Percentiles rank a stretch among this genome's conserved stretches.
Evolutionary conservation across 2,113 vertebrate genomes (phyloP).

Genomic region (Nanorana parkeri): DNA sequence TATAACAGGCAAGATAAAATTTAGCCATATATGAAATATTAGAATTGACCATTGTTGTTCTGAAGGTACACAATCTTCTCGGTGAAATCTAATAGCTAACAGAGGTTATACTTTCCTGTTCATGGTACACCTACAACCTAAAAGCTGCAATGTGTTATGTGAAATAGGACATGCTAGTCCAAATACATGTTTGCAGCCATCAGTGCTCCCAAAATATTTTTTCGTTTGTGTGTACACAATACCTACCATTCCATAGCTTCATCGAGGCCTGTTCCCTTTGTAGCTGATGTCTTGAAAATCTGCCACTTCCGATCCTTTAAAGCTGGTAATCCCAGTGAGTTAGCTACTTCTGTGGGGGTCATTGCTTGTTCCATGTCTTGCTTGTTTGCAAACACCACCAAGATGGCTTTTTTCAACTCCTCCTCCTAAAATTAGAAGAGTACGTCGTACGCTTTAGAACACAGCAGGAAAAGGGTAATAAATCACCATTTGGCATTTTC

Average conservation of each 20-base stretch:
- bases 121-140: not conserved
- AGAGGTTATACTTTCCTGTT: not conserved
- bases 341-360: constrained; percentile 96
- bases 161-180: not conserved
- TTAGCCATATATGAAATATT: no score
- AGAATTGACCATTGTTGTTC: not conserved
- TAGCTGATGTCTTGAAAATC: constrained; percentile 98
- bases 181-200: no score
- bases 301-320: constrained; percentile 98
- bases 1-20: no score
- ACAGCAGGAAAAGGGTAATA: no score
- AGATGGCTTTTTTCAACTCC: constrained; percentile 95
- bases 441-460: no score
- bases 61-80: constrained; percentile 1
- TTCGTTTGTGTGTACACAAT: not conserved
- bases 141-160: not conserved
- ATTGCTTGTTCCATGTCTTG: constrained; percentile 99
- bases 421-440: constrained; percentile 80
- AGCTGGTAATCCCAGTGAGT: constrained; percentile 88
- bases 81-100: not conserved
- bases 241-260: constrained; percentile 97
- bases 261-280: constrained; percentile 93
- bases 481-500: no score
- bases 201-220: not conserved
- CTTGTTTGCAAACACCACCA: constrained; percentile 98